Evolutionary conservation across 2,113 vertebrate genomes (phyloP), one percentile per base, ranked within the genome.

Genomic region (Hippocampus mohnikei): DNA sequence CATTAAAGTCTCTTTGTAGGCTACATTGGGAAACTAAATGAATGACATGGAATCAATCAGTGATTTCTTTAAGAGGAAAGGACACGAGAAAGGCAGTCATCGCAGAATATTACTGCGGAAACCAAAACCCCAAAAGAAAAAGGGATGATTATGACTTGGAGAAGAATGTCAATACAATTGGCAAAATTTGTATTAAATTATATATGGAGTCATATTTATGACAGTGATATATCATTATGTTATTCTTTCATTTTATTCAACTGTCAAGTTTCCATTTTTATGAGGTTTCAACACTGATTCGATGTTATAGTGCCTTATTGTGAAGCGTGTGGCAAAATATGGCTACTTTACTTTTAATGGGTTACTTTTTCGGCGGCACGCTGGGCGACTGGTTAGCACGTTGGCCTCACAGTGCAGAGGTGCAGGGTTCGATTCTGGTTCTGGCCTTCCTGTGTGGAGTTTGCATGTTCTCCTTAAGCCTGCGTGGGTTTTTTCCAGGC

Each of bases 1-100:
- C 20, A 56, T 81, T 78, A 83, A 27, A 83, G 83, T 83, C 75
- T 62, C 78, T 85, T 68, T 70, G 60, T 85, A 80, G 82, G 86
- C 85, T 87, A 87, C 87, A 85, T 87, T 69, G 61, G 33, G 74
- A 61, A 58, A 62, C 61, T 71, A 21, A 71, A 73, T 21, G 56
- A 40, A 55, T 23, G 10, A 44, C 10, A 15, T 44, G 13, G 13
- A 44, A 44, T 44, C 10, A 55, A 23, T 55, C 52, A 23, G n/a
- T 11, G n/a, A 3, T 23, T 55, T 23, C 21, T 64, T 82, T 48
- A 33, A 63, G 74, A 67, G 8, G 55, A 79, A 27, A 68, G 33
- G 23, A 67, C 27, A 44, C 29, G 16, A 20, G 27, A 60, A 37
- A 62, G 20, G 33, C 4, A 40, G 16, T 61, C 33, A 37, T 55